phyloP scores from a whole-genome alignment of 2,113 vertebrate species.

The Patagioenas fasciata region DNA sequence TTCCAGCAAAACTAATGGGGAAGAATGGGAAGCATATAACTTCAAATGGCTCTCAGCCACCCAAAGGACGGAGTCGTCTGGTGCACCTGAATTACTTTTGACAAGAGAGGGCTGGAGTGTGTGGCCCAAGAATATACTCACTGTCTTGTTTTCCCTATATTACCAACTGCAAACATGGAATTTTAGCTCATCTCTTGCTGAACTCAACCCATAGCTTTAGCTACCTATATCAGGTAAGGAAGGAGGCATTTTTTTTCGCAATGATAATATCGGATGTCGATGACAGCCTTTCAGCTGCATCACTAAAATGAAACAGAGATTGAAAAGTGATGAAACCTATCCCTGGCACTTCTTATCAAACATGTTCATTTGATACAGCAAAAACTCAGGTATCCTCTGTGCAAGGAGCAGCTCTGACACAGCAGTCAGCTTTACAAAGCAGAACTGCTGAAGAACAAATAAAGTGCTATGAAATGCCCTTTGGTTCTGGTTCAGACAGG shows the following conservation, averaged over 20 bases:
- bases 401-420: background rate
- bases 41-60: background rate
- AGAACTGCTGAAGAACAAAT: background rate
- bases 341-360: background rate
- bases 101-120: background rate
- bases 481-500: background rate
- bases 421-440: background rate
- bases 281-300: background rate
- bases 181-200: background rate
- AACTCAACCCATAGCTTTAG: background rate
- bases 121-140: background rate
- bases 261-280: background rate
- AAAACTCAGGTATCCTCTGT: background rate
- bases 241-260: background rate
- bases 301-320: background rate
- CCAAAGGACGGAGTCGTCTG: background rate
- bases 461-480: background rate
- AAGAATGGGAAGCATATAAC: background rate
- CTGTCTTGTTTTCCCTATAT: background rate
- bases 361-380: rapidly evolving
- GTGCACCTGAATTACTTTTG: background rate
- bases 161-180: background rate
- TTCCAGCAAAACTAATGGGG: background rate
- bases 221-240: background rate
- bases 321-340: background rate